phyloP scores from a whole-genome alignment of 2,888 invertebrate genomes.

The Byasa hedistus region DNA sequence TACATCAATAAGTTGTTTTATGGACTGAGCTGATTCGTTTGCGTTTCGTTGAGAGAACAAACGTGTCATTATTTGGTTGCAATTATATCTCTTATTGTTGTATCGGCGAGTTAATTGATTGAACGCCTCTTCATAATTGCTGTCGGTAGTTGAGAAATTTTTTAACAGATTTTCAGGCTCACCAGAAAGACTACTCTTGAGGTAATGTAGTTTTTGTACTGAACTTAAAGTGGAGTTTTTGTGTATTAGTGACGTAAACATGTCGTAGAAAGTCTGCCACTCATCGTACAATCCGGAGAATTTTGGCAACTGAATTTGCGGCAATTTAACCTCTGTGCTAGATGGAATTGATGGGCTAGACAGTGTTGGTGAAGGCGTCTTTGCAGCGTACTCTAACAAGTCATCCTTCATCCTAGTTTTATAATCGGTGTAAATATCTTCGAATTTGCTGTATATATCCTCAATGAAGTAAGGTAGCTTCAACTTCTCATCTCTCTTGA shows the following conservation, averaged over 20 bases:
- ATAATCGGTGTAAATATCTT: background rate
- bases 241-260: constrained; percentile 33
- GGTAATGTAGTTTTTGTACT: too few species aligned
- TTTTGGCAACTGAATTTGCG: constrained; percentile 32
- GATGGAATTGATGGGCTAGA: background rate
- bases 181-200: constrained; percentile 32
- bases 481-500: background rate
- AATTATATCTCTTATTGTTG: constrained; percentile 33
- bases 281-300: constrained; percentile 35
- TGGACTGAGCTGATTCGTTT: background rate
- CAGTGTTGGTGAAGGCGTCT: background rate
- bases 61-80: constrained; percentile 29
- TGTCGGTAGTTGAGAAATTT: constrained; percentile 30
- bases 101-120: too few species aligned
- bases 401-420: background rate
- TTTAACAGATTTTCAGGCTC: constrained; percentile 28
- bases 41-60: constrained; percentile 30
- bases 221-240: constrained; percentile 27
- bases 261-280: constrained; percentile 35
- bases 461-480: background rate
- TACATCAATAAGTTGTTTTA: background rate
- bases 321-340: constrained; percentile 25
- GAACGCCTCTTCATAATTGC: constrained; percentile 36
- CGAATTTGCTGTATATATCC: background rate
- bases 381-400: background rate